Evolutionary conservation across 2,888 invertebrate genomes (phyloP).

Genomic region (Himalopsyche kuldschensis): DNA sequence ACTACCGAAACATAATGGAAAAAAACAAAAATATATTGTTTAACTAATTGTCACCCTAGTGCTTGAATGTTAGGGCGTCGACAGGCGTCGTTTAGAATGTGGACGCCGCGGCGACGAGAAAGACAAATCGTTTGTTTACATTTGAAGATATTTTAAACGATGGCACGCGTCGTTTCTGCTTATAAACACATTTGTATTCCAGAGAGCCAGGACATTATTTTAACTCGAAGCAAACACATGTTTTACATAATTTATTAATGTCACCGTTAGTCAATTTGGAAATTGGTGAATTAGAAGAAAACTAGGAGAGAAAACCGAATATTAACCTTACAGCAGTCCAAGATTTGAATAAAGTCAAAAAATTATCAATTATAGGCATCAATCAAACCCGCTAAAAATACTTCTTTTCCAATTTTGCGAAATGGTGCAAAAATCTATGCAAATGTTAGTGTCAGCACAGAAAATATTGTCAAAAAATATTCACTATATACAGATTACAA

Average conservation of each 20-base stretch:
- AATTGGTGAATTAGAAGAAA: background rate
- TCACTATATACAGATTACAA: no score
- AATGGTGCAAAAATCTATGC: no score
- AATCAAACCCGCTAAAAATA: no score
- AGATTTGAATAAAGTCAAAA: no score
- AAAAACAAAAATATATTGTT: no score
- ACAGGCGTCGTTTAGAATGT: conserved; percentile 5
- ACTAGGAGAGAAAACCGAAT: no score
- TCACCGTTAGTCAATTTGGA: background rate
- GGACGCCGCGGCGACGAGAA: conserved; percentile 29
- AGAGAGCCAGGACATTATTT: conserved; percentile 13
- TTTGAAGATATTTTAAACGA: conserved; percentile 9
- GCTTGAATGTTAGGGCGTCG: background rate
- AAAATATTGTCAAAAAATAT: no score
- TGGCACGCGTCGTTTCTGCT: conserved; percentile 31
- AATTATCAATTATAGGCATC: no score
- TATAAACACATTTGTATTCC: conserved; percentile 37
- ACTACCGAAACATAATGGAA: no score
- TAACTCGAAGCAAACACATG: conserved; percentile 1
- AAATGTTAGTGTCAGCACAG: no score
- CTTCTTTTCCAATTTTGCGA: no score
- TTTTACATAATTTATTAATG: background rate
- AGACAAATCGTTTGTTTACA: conserved; percentile 34
- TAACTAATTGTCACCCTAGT: background rate
- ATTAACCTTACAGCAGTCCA: no score